phyloP scores from a whole-genome alignment of 2,113 vertebrate species.

The Phrynosoma platyrhinos region DNA sequence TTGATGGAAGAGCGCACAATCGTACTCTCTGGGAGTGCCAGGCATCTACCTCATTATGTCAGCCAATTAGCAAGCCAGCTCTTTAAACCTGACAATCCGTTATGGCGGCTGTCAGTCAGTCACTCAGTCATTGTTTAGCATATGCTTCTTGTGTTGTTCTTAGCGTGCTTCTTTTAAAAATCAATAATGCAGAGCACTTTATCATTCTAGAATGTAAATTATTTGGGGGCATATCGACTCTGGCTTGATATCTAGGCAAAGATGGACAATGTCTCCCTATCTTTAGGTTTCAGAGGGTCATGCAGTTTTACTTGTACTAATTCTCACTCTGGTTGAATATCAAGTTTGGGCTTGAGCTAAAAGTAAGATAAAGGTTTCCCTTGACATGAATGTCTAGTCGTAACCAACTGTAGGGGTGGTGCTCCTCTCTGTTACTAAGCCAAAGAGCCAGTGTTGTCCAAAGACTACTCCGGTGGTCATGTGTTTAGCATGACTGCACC shows the following conservation, averaged over 20 bases:
- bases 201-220: conserved; percentile 47
- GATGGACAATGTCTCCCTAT: conserved; percentile 42
- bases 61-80: conserved; percentile 74
- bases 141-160: conserved; percentile 66
- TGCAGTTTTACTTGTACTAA: background rate
- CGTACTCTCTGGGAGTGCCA: conserved; percentile 67
- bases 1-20: conserved; percentile 73
- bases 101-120: conserved; percentile 75
- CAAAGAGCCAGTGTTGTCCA: too few relatives aligned
- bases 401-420: too few relatives aligned
- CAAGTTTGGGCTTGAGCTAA: background rate
- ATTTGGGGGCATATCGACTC: conserved; percentile 28
- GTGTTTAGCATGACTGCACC: too few relatives aligned
- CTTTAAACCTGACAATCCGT: conserved; percentile 76
- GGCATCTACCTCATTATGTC: conserved; percentile 75
- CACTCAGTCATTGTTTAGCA: conserved; percentile 52
- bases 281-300: background rate
- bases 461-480: too few relatives aligned
- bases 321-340: background rate
- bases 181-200: conserved; percentile 23
- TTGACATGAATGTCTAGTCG: too few relatives aligned
- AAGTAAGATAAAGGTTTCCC: too few relatives aligned
- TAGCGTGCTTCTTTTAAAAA: conserved; percentile 12
- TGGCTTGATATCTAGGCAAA: conserved; percentile 29
- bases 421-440: too few relatives aligned